Conservation (phyloP, 2,888 invertebrate genomes). For the Helobdella robusta region DNA sequence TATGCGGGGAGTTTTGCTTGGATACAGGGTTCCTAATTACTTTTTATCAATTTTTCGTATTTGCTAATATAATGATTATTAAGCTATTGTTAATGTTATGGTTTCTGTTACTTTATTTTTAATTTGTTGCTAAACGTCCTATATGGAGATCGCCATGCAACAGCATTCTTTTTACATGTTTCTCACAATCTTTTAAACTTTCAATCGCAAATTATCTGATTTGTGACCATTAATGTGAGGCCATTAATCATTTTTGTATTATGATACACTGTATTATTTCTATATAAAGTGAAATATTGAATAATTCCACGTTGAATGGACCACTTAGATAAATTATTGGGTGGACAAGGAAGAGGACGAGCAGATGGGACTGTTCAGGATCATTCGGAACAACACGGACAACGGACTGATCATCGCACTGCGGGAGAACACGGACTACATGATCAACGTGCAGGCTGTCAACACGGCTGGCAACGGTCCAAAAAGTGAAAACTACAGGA, state of each 20-base stretch:
- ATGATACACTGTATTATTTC: too few relatives aligned
- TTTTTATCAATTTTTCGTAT: too few relatives aligned
- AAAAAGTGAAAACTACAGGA: constrained; percentile 76
- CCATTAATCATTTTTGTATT: too few relatives aligned
- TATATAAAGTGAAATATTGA: not conserved
- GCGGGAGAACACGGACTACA: constrained; percentile 82
- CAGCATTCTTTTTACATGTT: too few relatives aligned
- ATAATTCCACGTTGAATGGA: not conserved
- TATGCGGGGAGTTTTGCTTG: constrained; percentile 72
- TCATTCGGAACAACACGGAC: constrained; percentile 55
- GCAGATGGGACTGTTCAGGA: constrained; percentile 33
- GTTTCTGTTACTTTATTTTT: too few relatives aligned
- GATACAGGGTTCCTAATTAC: constrained; percentile 58
- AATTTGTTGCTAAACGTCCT: too few relatives aligned
- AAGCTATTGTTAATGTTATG: too few relatives aligned
- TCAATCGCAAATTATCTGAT: not conserved
- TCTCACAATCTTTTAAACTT: too few relatives aligned
- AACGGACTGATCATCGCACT: constrained; percentile 86
- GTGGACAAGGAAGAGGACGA: constrained; percentile 32
- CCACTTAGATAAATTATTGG: constrained; percentile 36
- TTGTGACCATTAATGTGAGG: too few relatives aligned
- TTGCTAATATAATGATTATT: too few relatives aligned
- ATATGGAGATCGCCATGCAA: too few relatives aligned
- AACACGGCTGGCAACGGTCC: constrained; percentile 92
- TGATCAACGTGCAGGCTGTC: constrained; percentile 76